Evolutionary conservation across 2,113 vertebrate species (phyloP).

Genomic region (Menidia beryllina): DNA sequence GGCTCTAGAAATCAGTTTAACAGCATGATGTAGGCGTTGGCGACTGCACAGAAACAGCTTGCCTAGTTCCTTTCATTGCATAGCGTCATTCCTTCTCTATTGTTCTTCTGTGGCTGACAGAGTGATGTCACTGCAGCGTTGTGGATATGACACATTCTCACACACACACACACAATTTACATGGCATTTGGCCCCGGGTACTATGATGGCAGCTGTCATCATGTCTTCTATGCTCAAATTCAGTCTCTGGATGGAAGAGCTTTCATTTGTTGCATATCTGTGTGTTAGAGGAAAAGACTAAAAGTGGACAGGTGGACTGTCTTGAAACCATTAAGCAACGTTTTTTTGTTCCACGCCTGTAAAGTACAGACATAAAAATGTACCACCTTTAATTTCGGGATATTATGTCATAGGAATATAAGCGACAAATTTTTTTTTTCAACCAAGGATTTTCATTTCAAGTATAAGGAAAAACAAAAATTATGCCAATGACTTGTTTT

Average conservation of each 20-base stretch:
- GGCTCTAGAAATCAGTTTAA: slow-evolving; percentile 27
- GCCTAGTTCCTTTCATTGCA: slow-evolving; percentile 66
- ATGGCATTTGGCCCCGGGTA: slow-evolving; percentile 23
- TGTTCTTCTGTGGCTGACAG: slow-evolving; percentile 67
- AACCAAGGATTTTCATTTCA: neutral
- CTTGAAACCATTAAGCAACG: too few species aligned
- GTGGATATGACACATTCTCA: slow-evolving; percentile 62
- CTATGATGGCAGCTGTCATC: slow-evolving; percentile 39
- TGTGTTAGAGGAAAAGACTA: neutral
- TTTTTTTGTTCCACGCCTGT: neutral
- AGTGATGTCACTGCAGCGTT: slow-evolving; percentile 74
- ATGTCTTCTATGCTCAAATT: slow-evolving; percentile 42
- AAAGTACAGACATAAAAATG: neutral
- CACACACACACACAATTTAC: slow-evolving; percentile 31
- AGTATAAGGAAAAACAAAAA: slow-evolving; percentile 9
- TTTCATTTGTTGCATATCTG: slow-evolving; percentile 9
- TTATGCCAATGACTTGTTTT: slow-evolving; percentile 20
- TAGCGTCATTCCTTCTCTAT: slow-evolving; percentile 72
- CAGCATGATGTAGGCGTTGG: slow-evolving; percentile 43
- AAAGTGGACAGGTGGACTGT: too few species aligned
- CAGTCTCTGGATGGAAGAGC: slow-evolving; percentile 26
- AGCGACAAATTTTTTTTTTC: neutral
- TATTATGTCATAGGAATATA: neutral
- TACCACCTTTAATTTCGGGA: neutral
- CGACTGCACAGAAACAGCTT: slow-evolving; percentile 58